Percentiles rank a stretch among this genome's conserved stretches.
Evolutionary conservation across 1,140 invertebrate genomes (phyloP).

Genomic region (Brachionus rotundiformis): DNA sequence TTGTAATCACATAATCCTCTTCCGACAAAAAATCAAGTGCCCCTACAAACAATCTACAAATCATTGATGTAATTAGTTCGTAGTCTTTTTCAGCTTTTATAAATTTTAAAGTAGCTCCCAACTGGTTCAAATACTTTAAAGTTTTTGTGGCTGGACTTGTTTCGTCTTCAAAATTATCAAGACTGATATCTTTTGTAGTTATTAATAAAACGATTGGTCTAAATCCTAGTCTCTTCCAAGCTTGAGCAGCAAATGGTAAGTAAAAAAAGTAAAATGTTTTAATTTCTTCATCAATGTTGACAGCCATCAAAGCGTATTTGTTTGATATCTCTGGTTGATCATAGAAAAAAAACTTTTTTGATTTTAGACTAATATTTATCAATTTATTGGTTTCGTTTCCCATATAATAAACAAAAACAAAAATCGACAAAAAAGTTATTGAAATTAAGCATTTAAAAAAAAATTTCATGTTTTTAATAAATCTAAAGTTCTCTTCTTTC

Average conservation of each 20-base stretch:
- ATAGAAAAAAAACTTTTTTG: background rate
- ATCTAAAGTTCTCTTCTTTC: too few relatives aligned
- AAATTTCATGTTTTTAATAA: background rate
- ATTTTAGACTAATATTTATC: background rate
- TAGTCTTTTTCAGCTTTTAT: background rate
- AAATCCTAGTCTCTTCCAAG: constrained; percentile 8
- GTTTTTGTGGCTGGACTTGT: background rate
- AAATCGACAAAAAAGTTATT: background rate
- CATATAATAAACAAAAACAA: background rate
- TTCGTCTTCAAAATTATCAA: background rate
- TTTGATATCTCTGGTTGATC: background rate
- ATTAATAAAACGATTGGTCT: background rate
- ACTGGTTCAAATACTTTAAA: background rate
- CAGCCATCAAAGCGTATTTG: background rate
- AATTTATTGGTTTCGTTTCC: background rate
- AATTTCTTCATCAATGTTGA: background rate
- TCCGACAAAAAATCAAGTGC: background rate
- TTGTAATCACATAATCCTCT: constrained; percentile 20
- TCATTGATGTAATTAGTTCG: background rate
- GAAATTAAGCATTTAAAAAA: background rate
- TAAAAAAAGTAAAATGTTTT: constrained; percentile 24
- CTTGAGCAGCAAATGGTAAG: constrained; percentile 8
- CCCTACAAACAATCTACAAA: constrained; percentile 10
- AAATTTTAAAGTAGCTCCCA: background rate
- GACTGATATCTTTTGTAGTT: background rate